These are phyloP conservation scores for Lepidostoma basale DNA, from an alignment of 1,140 invertebrate species.

Conservation along the genomic window DNA sequence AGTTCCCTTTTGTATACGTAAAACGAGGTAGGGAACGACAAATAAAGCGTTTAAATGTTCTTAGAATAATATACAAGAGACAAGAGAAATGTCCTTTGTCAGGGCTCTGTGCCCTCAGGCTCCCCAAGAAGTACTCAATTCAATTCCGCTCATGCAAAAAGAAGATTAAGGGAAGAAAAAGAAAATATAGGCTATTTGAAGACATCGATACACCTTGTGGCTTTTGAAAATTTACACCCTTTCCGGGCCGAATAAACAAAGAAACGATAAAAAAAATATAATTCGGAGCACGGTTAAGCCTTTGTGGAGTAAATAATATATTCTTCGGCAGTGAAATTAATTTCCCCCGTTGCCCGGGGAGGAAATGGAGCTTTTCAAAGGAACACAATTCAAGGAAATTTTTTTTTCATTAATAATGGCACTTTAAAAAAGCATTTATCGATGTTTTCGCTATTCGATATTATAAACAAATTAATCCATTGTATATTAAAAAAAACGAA, in stretches of 20 bases:
- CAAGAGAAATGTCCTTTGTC: neutral
- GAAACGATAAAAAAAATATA: conserved; percentile 1
- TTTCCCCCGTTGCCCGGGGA: conserved; percentile 9
- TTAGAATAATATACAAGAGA: conserved; percentile 2
- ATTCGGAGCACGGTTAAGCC: conserved; percentile 9
- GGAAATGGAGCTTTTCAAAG: neutral
- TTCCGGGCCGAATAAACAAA: conserved; percentile 22
- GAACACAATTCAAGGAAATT: neutral
- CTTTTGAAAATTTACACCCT: conserved; percentile 28
- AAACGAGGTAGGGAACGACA: no score
- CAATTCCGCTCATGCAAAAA: conserved; percentile 31
- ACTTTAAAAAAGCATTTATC: neutral
- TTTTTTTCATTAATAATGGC: neutral
- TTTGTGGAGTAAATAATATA: conserved; percentile 1
- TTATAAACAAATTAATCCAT: neutral
- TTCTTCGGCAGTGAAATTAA: conserved; percentile 3
- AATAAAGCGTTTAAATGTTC: conserved; percentile 7
- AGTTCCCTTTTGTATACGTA: neutral
- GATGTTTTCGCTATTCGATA: neutral
- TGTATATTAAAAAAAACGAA: no score
- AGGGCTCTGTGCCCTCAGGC: neutral
- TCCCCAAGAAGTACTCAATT: conserved; percentile 2
- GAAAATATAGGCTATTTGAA: conserved; percentile 11
- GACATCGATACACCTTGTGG: conserved; percentile 22
- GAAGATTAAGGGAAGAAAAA: conserved; percentile 25